Evolutionary conservation across 2,113 vertebrate genomes (phyloP).

Genomic region (Galemys pyrenaicus): DNA sequence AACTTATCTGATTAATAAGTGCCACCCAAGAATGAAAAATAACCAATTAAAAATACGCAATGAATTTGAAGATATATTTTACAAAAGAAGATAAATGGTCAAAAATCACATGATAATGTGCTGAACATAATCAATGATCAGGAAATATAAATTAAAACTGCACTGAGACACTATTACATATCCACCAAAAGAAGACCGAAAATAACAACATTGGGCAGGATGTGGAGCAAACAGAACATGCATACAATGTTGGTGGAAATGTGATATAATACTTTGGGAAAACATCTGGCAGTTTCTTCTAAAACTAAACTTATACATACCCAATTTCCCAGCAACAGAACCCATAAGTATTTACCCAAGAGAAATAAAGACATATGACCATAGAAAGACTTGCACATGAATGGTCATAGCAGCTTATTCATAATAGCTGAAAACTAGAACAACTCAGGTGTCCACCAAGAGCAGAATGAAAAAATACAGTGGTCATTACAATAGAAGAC

Average conservation of each 20-base stretch:
- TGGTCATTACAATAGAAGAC: background rate
- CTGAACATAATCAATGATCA: background rate
- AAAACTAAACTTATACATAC: slow-evolving; percentile 45
- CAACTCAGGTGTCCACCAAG: background rate
- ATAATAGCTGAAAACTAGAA: slow-evolving; percentile 30
- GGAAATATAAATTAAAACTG: slow-evolving; percentile 29
- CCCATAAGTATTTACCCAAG: background rate
- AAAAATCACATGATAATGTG: background rate
- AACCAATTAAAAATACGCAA: slow-evolving; percentile 16
- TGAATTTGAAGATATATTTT: background rate
- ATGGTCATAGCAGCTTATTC: slow-evolving; percentile 17
- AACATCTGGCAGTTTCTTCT: slow-evolving; percentile 51
- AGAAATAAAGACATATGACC: slow-evolving; percentile 47
- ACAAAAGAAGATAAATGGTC: slow-evolving; percentile 22
- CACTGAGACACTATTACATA: background rate
- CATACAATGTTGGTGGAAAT: background rate
- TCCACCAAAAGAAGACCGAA: background rate
- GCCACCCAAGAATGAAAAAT: background rate
- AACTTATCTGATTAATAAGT: slow-evolving; percentile 17
- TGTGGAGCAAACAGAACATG: background rate
- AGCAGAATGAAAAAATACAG: slow-evolving; percentile 30
- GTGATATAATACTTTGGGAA: background rate
- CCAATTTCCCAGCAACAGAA: background rate
- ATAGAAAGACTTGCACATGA: slow-evolving; percentile 36
- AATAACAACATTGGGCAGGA: background rate